Percentiles rank a stretch among this genome's conserved stretches.
These are phyloP conservation scores for Triplophysa siluroides DNA, from an alignment of 2,113 vertebrate species.

Conservation along the genomic window DNA sequence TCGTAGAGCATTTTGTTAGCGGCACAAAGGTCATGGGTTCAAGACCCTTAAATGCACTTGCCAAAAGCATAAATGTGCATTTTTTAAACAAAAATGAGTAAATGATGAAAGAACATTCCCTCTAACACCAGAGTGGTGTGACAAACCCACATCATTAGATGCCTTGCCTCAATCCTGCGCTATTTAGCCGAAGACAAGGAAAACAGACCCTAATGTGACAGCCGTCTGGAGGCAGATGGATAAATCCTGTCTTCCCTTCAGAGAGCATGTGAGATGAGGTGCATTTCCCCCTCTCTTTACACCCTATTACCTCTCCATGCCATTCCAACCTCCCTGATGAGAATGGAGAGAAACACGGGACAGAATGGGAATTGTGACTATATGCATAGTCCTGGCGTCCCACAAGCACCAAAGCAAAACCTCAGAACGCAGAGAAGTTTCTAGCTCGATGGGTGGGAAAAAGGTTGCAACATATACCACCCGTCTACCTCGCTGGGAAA, in stretches of 20 bases:
- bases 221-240: slow-evolving; percentile 21
- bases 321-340: slow-evolving; percentile 17
- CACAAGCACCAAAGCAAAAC: slow-evolving; percentile 16
- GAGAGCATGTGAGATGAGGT: slow-evolving; percentile 32
- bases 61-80: no score
- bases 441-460: slow-evolving; percentile 33
- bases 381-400: background rate
- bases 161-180: slow-evolving; percentile 9
- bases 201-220: slow-evolving; percentile 38
- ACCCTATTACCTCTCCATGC: slow-evolving; percentile 46
- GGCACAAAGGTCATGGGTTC: no score
- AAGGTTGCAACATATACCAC: slow-evolving; percentile 17
- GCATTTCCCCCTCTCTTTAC: slow-evolving; percentile 29
- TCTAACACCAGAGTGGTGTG: background rate
- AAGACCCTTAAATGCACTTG: no score
- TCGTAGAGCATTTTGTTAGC: background rate
- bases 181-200: background rate
- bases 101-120: background rate
- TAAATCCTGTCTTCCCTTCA: slow-evolving; percentile 33
- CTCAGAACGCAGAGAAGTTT: slow-evolving; percentile 18
- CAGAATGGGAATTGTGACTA: slow-evolving; percentile 31
- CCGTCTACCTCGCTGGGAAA: background rate
- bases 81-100: no score
- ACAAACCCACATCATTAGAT: slow-evolving; percentile 35
- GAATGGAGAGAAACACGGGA: slow-evolving; percentile 38